A percentile compares a stretch with the other conserved stretches of the same genome.
phyloP scores from a whole-genome alignment of 1,140 invertebrate species.

The Philopotamus ludificatus region DNA sequence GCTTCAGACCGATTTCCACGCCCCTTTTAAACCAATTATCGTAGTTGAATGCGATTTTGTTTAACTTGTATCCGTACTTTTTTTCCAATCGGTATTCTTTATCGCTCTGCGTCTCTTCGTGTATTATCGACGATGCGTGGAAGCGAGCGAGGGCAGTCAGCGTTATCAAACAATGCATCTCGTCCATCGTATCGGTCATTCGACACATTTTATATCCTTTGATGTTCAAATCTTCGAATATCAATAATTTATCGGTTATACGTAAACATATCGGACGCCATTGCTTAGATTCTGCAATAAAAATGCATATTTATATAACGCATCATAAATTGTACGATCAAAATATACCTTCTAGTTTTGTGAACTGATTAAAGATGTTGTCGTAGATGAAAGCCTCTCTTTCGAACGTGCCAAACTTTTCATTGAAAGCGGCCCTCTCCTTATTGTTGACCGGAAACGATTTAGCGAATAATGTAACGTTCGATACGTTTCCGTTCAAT shows the following conservation, averaged over 20 bases:
- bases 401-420: conserved; percentile 47
- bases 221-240: conserved; percentile 33
- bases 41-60: conserved; percentile 16
- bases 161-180: conserved; percentile 18
- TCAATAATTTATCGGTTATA: conserved; percentile 12
- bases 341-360: neutral
- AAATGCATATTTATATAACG: neutral
- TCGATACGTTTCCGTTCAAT: conserved; percentile 15
- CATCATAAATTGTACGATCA: neutral
- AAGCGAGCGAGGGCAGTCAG: conserved; percentile 24
- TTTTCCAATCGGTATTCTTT: conserved; percentile 16
- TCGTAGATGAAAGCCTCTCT: conserved; percentile 46
- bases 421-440: conserved; percentile 44
- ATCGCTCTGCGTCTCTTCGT: conserved; percentile 24
- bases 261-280: conserved; percentile 21
- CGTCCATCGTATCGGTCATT: conserved; percentile 14
- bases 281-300: conserved; percentile 19
- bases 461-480: conserved; percentile 47
- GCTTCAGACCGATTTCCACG: neutral
- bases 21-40: conserved; percentile 24
- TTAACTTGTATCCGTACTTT: conserved; percentile 19
- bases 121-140: conserved; percentile 29
- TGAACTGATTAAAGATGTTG: conserved; percentile 44
- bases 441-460: conserved; percentile 45
- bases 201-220: conserved; percentile 28